Evolutionary conservation across 2,888 invertebrate species (phyloP).

Genomic region (Hoplodrina blanda): DNA sequence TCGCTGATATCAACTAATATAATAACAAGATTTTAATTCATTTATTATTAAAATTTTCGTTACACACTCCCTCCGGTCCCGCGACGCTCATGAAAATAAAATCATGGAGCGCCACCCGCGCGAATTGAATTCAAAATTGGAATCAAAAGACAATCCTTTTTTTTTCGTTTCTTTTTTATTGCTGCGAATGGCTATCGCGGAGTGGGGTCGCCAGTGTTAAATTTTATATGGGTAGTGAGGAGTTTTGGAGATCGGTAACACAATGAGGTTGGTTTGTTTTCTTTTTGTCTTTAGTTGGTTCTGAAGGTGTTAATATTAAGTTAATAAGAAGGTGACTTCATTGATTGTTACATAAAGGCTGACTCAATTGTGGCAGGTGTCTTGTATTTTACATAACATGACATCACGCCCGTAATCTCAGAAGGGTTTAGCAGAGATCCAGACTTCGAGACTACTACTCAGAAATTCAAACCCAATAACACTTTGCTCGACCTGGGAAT

Average conservation of each 20-base stretch:
- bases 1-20: slow-evolving; percentile 73
- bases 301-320: slow-evolving; percentile 35
- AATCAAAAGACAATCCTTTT: slow-evolving; percentile 89
- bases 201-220: slow-evolving; percentile 80
- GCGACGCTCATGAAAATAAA: slow-evolving; percentile 89
- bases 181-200: slow-evolving; percentile 81
- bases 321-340: slow-evolving; percentile 10
- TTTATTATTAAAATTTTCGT: slow-evolving; percentile 84
- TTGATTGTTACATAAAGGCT: neutral
- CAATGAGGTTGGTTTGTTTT: slow-evolving; percentile 56
- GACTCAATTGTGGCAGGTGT: neutral
- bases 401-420: too few species aligned
- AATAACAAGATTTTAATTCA: slow-evolving; percentile 78
- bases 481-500: too few species aligned
- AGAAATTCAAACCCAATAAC: too few species aligned
- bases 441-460: too few species aligned
- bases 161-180: slow-evolving; percentile 80
- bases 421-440: too few species aligned
- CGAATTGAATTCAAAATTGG: slow-evolving; percentile 90
- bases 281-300: slow-evolving; percentile 45
- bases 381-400: too few species aligned
- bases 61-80: slow-evolving; percentile 76
- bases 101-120: slow-evolving; percentile 87
- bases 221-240: slow-evolving; percentile 82
- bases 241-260: slow-evolving; percentile 65